Evolutionary conservation across 2,797 vertebrate species (phyloP).

Genomic region (Hippoglossus hippoglossus): DNA sequence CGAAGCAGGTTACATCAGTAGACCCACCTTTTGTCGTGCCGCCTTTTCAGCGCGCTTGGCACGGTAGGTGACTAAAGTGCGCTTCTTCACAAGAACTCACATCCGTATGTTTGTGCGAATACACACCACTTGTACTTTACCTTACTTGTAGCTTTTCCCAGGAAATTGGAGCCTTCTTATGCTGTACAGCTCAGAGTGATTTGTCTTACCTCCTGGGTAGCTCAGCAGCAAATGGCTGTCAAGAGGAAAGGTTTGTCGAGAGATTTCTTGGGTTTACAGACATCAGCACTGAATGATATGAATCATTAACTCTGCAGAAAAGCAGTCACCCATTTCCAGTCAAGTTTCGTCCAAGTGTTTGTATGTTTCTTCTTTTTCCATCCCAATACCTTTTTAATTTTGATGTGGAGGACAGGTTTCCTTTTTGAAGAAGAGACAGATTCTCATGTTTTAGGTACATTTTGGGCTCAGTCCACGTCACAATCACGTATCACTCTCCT

Average conservation of each 20-base stretch:
- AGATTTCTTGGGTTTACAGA: conserved; percentile 6
- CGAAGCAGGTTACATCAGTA: conserved; percentile 28
- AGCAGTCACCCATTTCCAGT: not conserved
- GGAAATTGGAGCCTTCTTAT: conserved; percentile 12
- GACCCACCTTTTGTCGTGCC: conserved; percentile 23
- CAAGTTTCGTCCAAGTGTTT: not conserved
- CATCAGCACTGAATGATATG: conserved; percentile 11
- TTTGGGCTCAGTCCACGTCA: conserved; percentile 21
- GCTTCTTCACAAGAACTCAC: not conserved
- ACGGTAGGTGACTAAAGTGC: not conserved
- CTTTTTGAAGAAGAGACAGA: conserved; percentile 10
- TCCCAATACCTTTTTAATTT: not conserved
- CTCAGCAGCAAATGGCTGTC: conserved; percentile 14
- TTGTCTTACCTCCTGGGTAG: conserved; percentile 7
- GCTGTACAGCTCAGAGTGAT: not conserved
- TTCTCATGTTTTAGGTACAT: conserved; percentile 21
- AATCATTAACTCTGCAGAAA: not conserved
- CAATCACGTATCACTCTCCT: conserved; percentile 28
- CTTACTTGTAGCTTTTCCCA: not conserved
- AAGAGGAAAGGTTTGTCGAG: conserved; percentile 7
- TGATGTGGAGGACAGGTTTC: not conserved
- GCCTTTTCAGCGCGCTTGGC: conserved; percentile 15
- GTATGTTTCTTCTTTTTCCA: not conserved
- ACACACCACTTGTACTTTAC: conserved; percentile 5
- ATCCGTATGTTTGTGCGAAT: not conserved